phyloP scores from a whole-genome alignment of 2,888 invertebrate genomes.

The Pandemis heparana region DNA sequence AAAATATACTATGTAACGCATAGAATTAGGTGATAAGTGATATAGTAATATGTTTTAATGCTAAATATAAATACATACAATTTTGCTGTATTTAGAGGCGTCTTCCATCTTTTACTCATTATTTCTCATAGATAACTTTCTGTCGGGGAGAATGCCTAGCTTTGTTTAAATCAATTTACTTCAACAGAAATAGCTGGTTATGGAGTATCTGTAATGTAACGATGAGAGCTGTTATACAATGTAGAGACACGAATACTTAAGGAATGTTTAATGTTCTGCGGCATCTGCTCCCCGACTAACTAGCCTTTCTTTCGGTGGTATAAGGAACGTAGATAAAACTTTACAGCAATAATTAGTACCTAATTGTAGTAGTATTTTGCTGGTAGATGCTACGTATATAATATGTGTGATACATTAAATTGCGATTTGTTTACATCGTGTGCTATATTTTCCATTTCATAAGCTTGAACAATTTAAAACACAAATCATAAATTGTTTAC shows the following conservation, averaged over 20 bases:
- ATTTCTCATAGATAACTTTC: conserved; percentile 71
- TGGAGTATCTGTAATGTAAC: background rate
- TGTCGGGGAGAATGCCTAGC: conserved; percentile 53
- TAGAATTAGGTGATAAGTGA: conserved; percentile 80
- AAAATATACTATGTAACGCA: conserved; percentile 67
- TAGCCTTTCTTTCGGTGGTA: conserved; percentile 83
- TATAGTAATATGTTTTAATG: conserved; percentile 73
- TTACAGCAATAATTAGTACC: conserved; percentile 84
- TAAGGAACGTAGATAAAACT: conserved; percentile 73
- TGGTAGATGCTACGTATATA: conserved; percentile 80
- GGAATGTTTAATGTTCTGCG: background rate
- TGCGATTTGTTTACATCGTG: conserved; percentile 70
- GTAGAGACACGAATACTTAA: background rate
- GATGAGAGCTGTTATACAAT: background rate
- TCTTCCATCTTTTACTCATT: conserved; percentile 84
- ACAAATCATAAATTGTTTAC: background rate
- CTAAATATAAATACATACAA: conserved; percentile 78
- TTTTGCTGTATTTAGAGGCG: conserved; percentile 85
- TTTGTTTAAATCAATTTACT: conserved; percentile 7
- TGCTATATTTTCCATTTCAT: conserved; percentile 46
- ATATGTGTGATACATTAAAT: conserved; percentile 80
- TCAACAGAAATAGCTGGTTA: background rate
- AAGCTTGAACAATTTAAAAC: conserved; percentile 25
- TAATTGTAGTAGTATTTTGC: conserved; percentile 76
- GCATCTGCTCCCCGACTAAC: conserved; percentile 50